Evolutionary conservation across 2,888 invertebrate species (phyloP).

Genomic region (Pristionchus arcanus): DNA sequence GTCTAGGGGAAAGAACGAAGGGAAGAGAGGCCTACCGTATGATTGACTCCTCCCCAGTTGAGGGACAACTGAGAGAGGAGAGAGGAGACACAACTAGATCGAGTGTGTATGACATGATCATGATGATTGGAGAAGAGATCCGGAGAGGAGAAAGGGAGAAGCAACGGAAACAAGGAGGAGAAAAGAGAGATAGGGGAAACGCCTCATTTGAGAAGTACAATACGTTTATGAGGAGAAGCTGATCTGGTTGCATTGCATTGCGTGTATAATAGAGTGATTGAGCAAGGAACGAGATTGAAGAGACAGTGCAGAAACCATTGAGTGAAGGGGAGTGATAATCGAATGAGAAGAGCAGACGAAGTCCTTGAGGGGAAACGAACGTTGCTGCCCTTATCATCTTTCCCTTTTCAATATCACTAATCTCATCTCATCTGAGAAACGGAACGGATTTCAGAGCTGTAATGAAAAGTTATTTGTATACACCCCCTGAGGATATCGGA

Average conservation of each 20-base stretch:
- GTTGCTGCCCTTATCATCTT: slow-evolving; percentile 32
- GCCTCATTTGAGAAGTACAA: slow-evolving; percentile 45
- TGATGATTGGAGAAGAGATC: slow-evolving; percentile 50
- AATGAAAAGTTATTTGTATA: slow-evolving; percentile 53
- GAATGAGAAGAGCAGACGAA: slow-evolving; percentile 43
- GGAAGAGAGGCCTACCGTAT: slow-evolving; percentile 23
- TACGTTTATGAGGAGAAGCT: slow-evolving; percentile 25
- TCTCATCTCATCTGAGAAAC: not conserved
- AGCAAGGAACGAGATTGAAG: not conserved
- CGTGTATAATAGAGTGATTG: slow-evolving; percentile 26
- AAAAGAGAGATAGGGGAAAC: slow-evolving; percentile 12
- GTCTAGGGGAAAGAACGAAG: not conserved
- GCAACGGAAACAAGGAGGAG: slow-evolving; percentile 27
- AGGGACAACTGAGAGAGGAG: slow-evolving; percentile 36
- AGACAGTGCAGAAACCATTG: not conserved
- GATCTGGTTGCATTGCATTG: slow-evolving; percentile 46
- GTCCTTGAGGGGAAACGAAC: slow-evolving; percentile 22
- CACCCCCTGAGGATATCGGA: slow-evolving; percentile 48
- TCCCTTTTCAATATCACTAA: not conserved
- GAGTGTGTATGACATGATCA: slow-evolving; percentile 49
- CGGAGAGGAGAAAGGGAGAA: slow-evolving; percentile 36
- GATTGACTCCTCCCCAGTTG: slow-evolving; percentile 42
- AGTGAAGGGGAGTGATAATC: not conserved
- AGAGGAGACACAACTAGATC: slow-evolving; percentile 44
- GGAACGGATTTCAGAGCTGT: slow-evolving; percentile 20